A percentile compares a stretch with the other conserved stretches of the same genome.
phyloP scores from a whole-genome alignment of 1,140 invertebrate species.

The Trissolcus basalis region DNA sequence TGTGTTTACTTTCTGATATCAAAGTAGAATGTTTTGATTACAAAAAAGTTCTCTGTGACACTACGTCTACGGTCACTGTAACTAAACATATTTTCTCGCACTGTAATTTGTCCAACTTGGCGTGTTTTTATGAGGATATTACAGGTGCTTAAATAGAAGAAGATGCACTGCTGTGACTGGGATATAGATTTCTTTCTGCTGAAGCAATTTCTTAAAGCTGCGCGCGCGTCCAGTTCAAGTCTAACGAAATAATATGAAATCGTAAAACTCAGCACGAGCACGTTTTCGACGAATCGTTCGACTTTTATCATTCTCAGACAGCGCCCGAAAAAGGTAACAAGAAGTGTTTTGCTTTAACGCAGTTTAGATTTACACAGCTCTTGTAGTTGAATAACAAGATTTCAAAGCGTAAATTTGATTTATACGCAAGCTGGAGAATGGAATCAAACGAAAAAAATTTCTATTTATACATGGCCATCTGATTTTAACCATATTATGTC shows the following conservation, averaged over 20 bases:
- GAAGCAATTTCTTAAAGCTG: conserved; percentile 42
- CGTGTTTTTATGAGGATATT: conserved; percentile 49
- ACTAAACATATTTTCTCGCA: conserved; percentile 34
- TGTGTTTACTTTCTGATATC: too few relatives aligned
- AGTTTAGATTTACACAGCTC: conserved; percentile 50
- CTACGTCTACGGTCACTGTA: conserved; percentile 25
- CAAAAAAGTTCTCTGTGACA: background rate
- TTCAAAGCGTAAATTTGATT: conserved; percentile 50
- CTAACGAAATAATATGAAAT: conserved; percentile 40
- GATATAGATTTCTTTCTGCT: conserved; percentile 48
- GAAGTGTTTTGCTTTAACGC: conserved; percentile 53
- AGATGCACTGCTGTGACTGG: conserved; percentile 28
- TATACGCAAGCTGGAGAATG: conserved; percentile 26
- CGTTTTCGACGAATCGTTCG: conserved; percentile 50
- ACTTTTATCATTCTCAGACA: conserved; percentile 57
- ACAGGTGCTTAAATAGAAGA: conserved; percentile 37
- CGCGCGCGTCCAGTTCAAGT: conserved; percentile 49
- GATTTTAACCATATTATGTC: conserved; percentile 7
- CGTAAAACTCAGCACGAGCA: conserved; percentile 49
- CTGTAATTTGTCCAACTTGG: conserved; percentile 39
- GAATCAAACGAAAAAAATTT: too few relatives aligned
- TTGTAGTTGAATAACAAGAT: conserved; percentile 43
- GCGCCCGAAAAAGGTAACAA: conserved; percentile 47
- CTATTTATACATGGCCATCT: conserved; percentile 12
- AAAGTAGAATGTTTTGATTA: too few relatives aligned